phyloP scores from a whole-genome alignment of 2,113 vertebrate species.

The Procavia capensis region DNA sequence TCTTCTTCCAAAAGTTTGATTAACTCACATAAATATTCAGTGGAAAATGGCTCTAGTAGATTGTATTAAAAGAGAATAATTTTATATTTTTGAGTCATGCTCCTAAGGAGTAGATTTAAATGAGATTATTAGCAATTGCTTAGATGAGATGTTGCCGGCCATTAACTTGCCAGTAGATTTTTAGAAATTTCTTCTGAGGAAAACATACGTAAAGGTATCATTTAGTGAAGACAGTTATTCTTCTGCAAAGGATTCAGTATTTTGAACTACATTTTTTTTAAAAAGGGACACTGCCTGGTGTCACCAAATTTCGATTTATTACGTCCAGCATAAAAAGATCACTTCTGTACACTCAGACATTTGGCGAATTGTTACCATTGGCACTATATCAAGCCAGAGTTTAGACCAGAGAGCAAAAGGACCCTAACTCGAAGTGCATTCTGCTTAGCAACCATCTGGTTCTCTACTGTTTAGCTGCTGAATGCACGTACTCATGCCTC shows the following conservation, averaged over 20 bases:
- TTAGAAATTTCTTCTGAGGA: constrained; percentile 55
- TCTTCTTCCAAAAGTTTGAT: constrained; percentile 66
- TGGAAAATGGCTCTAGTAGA: constrained; percentile 51
- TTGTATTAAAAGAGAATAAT: constrained; percentile 13
- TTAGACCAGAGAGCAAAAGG: constrained; percentile 21
- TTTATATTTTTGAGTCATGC: background rate
- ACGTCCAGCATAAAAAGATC: background rate
- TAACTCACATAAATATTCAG: constrained; percentile 29
- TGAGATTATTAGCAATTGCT: background rate
- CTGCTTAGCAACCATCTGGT: constrained; percentile 79
- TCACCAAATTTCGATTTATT: constrained; percentile 58
- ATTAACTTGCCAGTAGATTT: background rate
- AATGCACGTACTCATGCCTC: constrained; percentile 33
- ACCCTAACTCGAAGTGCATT: constrained; percentile 31
- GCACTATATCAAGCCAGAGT: constrained; percentile 57
- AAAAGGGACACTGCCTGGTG: constrained; percentile 55
- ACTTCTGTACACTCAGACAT: constrained; percentile 51
- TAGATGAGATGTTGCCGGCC: background rate
- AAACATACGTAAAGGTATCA: background rate
- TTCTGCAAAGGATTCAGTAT: background rate
- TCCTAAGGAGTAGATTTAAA: background rate
- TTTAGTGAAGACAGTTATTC: constrained; percentile 27
- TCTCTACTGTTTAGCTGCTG: constrained; percentile 79
- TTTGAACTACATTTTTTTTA: constrained; percentile 46
- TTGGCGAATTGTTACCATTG: constrained; percentile 25